phyloP scores from a whole-genome alignment of 2,888 invertebrate species.

The Lasioglossum morio region DNA sequence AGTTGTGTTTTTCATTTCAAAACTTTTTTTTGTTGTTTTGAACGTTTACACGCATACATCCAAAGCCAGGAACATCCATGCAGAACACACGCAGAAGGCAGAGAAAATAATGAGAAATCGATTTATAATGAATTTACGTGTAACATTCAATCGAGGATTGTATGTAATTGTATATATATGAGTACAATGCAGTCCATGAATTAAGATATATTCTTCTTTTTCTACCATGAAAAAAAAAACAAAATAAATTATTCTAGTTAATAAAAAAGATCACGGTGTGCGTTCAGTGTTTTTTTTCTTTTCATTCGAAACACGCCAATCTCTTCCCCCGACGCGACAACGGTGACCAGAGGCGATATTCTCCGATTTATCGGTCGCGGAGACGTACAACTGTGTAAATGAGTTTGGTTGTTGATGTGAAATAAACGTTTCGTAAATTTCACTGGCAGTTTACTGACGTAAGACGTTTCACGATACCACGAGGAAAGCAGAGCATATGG shows the following conservation, averaged over 20 bases:
- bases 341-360: neutral
- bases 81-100: conserved; percentile 49
- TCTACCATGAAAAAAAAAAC: conserved; percentile 82
- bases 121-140: conserved; percentile 83
- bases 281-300: conserved; percentile 53
- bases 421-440: conserved; percentile 51
- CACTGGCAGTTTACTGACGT: conserved; percentile 21
- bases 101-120: conserved; percentile 75
- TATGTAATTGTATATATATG: conserved; percentile 83
- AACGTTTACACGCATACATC: conserved; percentile 54
- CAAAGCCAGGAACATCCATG: conserved; percentile 14
- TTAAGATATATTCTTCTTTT: conserved; percentile 85
- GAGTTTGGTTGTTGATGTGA: conserved; percentile 51
- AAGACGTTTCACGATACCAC: neutral
- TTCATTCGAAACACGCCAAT: conserved; percentile 43
- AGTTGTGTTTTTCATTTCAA: conserved; percentile 67
- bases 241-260: conserved; percentile 85
- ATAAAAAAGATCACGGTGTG: conserved; percentile 78
- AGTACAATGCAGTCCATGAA: conserved; percentile 84
- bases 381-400: conserved; percentile 29
- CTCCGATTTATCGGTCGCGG: neutral
- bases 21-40: conserved; percentile 30
- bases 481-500: neutral
- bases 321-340: neutral
- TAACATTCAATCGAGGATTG: conserved; percentile 84